Evolutionary conservation across 2,113 vertebrate genomes (phyloP).

Genomic region (Zapornia atra): DNA sequence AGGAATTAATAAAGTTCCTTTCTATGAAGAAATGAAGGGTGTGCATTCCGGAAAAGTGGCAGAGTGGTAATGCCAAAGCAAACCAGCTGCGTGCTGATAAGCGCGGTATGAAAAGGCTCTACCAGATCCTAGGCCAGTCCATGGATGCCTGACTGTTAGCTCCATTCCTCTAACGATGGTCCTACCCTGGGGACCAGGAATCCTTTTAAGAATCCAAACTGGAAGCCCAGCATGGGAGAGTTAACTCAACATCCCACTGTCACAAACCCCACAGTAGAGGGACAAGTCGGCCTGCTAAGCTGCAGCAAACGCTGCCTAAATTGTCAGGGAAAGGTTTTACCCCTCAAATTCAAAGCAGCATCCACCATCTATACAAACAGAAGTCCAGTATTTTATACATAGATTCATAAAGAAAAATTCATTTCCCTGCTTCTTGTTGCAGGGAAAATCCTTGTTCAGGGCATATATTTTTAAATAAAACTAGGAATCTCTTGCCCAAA

Average conservation of each 20-base stretch:
- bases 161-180: not conserved
- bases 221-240: not conserved
- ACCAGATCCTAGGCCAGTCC: not conserved
- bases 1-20: conserved; percentile 58
- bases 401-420: not conserved
- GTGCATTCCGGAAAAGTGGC: conserved; percentile 58
- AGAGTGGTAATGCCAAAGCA: conserved; percentile 24
- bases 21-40: conserved; percentile 54
- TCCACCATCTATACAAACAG: not conserved
- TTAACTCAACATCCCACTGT: not conserved
- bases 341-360: not conserved
- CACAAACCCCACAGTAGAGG: not conserved
- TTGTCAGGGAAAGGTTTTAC: not conserved
- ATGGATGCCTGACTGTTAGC: not conserved
- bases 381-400: not conserved
- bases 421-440: not conserved
- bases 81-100: conserved; percentile 52
- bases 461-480: not conserved
- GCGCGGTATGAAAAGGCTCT: not conserved
- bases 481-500: not conserved
- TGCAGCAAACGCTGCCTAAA: not conserved
- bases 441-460: not conserved
- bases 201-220: not conserved
- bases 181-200: not conserved
- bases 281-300: not conserved